Evolutionary conservation across 2,113 vertebrate genomes (phyloP).

Genomic region (Pterocles gutturalis): DNA sequence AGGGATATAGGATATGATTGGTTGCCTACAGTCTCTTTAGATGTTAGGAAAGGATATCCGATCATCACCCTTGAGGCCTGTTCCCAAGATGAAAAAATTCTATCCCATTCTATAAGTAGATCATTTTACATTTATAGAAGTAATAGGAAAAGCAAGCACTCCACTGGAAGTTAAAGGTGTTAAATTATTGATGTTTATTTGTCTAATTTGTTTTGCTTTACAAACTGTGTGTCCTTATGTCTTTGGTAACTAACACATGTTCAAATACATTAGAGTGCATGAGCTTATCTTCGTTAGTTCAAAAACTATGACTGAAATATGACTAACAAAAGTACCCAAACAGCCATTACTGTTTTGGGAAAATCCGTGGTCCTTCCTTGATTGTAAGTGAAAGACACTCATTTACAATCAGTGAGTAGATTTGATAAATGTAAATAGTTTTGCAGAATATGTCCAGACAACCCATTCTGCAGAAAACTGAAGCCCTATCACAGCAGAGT

Average conservation of each 20-base stretch:
- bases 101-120: not conserved
- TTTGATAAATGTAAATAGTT: not conserved
- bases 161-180: not conserved
- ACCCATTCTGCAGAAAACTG: not conserved
- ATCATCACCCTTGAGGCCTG: not conserved
- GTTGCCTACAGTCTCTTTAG: not conserved
- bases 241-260: slow-evolving; percentile 8
- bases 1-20: not conserved
- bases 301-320: not conserved
- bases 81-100: not conserved
- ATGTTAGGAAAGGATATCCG: not conserved
- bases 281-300: not conserved
- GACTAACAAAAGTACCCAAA: not conserved
- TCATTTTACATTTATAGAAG: not conserved
- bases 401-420: not conserved
- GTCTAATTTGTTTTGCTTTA: slow-evolving; percentile 29
- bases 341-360: not conserved
- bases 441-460: not conserved
- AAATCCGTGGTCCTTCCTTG: not conserved
- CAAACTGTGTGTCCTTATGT: not conserved
- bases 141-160: not conserved
- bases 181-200: slow-evolving; percentile 36
- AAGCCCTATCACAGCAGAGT: not conserved
- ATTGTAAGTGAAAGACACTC: not conserved
- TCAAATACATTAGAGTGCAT: not conserved